Percentiles rank a stretch among this genome's conserved stretches.
phyloP scores from a whole-genome alignment of 2,888 invertebrate genomes.

The Rosalia funebris region DNA sequence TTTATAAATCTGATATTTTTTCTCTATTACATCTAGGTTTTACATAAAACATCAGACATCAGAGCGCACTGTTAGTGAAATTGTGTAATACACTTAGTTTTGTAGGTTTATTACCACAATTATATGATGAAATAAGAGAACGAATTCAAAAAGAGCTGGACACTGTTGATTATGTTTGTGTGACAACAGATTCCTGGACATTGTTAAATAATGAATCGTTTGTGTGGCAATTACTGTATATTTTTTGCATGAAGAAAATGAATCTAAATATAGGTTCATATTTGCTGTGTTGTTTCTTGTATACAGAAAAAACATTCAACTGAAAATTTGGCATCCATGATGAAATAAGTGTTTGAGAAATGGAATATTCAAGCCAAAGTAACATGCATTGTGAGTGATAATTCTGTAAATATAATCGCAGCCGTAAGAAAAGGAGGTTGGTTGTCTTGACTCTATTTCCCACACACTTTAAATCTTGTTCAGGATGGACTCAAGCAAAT shows the following conservation, averaged over 20 bases:
- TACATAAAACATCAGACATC: too few relatives aligned
- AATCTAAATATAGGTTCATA: constrained; percentile 29
- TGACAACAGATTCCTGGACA: constrained; percentile 53
- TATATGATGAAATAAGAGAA: constrained; percentile 37
- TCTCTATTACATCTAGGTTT: too few relatives aligned
- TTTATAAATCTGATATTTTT: too few relatives aligned
- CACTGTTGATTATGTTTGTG: constrained; percentile 38
- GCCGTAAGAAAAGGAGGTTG: constrained; percentile 38
- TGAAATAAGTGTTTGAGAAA: constrained; percentile 40
- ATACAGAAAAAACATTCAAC: constrained; percentile 42
- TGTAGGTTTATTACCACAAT: constrained; percentile 45
- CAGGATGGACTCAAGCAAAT: constrained; percentile 39
- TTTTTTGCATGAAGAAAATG: constrained; percentile 35
- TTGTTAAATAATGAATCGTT: constrained; percentile 49
- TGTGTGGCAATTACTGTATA: constrained; percentile 50
- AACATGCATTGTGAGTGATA: constrained; percentile 40
- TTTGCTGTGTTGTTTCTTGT: constrained; percentile 43
- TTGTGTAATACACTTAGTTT: too few relatives aligned
- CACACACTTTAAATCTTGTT: constrained; percentile 48
- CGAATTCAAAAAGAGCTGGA: constrained; percentile 33
- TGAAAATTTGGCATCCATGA: constrained; percentile 32
- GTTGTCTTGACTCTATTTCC: constrained; percentile 46
- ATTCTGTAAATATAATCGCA: constrained; percentile 45
- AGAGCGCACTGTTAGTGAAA: too few relatives aligned
- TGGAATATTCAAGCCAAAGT: constrained; percentile 35